Base-by-base conservation (phyloP, 2,797 vertebrate genomes). In the Ctenopoma multispine region DNA sequence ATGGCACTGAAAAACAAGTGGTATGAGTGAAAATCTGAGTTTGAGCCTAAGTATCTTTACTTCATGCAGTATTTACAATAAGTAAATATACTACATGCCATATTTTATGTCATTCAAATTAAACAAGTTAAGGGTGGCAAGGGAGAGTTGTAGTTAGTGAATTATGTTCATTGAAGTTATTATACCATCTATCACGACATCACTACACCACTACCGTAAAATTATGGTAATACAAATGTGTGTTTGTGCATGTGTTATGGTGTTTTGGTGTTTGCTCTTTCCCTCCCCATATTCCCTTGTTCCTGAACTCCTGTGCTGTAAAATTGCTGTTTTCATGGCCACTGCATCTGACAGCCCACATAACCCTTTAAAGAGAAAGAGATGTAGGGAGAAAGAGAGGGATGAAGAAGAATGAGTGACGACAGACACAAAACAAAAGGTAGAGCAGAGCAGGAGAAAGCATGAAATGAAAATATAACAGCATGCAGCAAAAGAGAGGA, bases 281-380 rank as follows among this genome's bases (percentile, higher is more conserved):
- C 44, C 21, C 31, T 88, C 87, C 93, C 90, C 82, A 88, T 82
- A 82, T 84, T 92, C 94, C 90, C 92, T 92, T 95, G 94, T 92
- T 94, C 31, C 66, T 94, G 91, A 95, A 92, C 92, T 95, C 93
- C 88, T 94, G 91, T 94, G 94, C 94, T 95, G 94, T 94, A 94
- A 96, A 96, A 95, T 95, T 94, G 92, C 93, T 91, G 92, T 95
- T 96, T 96, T 96, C 95, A 95, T 93, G 94, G 93, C 91, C 90
- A 92, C 84, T 95, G 94, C 94, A 90, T 93, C 94, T 84, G 89
- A 95, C 95, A 95, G 93, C 87, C 92, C 94, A 88, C 93, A 94
- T 94, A 83, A 83, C 90, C 89, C 74, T 86, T 90, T 84, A 58
- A 49, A 69, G 40, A 49, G 24, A 65, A 59, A 64, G 61, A 66